Conservation (phyloP, 2,797 vertebrate species). For the Picus viridis region DNA sequence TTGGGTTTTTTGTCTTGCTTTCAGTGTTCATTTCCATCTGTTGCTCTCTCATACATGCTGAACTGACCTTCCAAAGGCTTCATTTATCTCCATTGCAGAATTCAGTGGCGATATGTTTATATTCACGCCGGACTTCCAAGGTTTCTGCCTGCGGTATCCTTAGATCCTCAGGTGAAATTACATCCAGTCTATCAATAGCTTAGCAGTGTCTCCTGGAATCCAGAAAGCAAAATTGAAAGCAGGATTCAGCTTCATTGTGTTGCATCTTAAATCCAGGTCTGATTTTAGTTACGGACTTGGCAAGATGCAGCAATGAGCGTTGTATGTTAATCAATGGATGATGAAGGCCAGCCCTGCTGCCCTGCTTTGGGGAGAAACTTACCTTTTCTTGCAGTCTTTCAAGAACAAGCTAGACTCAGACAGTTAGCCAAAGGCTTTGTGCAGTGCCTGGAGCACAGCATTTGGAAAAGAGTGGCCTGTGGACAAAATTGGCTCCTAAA, state of each 20-base stretch:
- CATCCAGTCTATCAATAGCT: slow-evolving; percentile 20
- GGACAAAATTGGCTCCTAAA: neutral
- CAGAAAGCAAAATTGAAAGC: slow-evolving; percentile 62
- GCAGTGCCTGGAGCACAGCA: neutral
- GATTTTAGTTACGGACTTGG: slow-evolving; percentile 61
- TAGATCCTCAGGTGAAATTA: slow-evolving; percentile 50
- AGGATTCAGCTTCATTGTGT: slow-evolving; percentile 24
- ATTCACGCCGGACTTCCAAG: neutral
- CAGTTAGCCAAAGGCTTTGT: neutral
- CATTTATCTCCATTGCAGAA: neutral
- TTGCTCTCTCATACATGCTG: neutral
- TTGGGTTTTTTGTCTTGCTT: neutral
- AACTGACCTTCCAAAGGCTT: neutral
- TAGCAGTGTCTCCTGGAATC: slow-evolving; percentile 23
- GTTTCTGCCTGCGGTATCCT: neutral
- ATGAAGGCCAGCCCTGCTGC: neutral
- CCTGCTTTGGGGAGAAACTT: neutral
- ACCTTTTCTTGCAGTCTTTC: neutral
- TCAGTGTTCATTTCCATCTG: neutral
- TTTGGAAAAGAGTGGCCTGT: neutral
- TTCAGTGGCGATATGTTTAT: neutral
- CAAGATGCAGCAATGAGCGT: neutral
- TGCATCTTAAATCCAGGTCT: slow-evolving; percentile 39
- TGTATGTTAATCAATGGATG: neutral
- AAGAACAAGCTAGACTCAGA: neutral